Base-by-base conservation (phyloP, 2,113 vertebrate species). In the Gymnocephalus cernua region DNA sequence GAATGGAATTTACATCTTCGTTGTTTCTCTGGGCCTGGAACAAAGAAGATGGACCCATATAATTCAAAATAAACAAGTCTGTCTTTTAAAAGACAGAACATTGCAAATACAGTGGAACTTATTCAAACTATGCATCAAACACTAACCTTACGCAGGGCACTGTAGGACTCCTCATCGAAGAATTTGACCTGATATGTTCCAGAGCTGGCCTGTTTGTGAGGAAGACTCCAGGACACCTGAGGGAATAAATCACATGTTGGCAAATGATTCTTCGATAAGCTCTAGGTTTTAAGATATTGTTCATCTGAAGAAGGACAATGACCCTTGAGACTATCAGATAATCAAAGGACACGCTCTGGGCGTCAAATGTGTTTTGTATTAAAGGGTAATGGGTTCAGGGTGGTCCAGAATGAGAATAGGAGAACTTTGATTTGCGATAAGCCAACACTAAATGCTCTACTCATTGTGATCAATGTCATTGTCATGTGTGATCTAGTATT, bases 111-210 rank as follows among this genome's bases (percentile, higher is more conserved):
- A 70, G 11, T 16, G 2, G n/a, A 74, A 9, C 3, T 58, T 23
- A 64, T 65, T 11, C 11, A 18, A 51, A 16, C 9, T 13, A 15
- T 1, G 11, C 15, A 16, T 44, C 21, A 54, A 2, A 74, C 29
- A 82, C 88, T 11, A n/a, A 95, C 96, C 95, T 97, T 97, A 68
- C 96, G 94, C 75, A 98, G 85, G 27, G 94, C 83, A 19, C 96
- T 97, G 86, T 97, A 98, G 1, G 97, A 97, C 77, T 98, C 97
- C 85, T 98, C 97, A 4, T 98, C 97, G 0, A 97, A 98, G 94
- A 98, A 98, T 71, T 97, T 97, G 62, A 98, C 97, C 84, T 96
- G 95, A 13, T 98, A 97, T 56, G 96, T 97, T 35, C 97, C 97
- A 0, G 96, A 97, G 2, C 93, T 94, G 65, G 96, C 97, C 18